phyloP scores from a whole-genome alignment of 2,888 invertebrate species.

The Chydorus sphaericus region DNA sequence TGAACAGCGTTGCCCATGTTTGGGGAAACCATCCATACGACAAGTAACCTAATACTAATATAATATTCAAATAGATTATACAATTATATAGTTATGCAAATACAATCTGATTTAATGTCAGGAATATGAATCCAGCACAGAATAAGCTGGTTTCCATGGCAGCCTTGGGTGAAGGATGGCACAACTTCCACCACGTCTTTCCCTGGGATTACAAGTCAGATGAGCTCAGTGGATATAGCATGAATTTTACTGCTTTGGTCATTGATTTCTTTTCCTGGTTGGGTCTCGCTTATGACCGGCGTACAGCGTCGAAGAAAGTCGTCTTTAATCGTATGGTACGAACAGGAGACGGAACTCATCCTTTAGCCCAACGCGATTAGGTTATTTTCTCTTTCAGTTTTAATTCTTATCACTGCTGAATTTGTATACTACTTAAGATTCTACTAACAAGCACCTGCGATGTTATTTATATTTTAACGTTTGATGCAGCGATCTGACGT shows the following conservation, averaged over 20 bases:
- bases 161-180: conserved; percentile 78
- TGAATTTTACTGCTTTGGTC: conserved; percentile 59
- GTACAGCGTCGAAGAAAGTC: conserved; percentile 52
- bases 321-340: conserved; percentile 49
- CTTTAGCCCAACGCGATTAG: too few species aligned
- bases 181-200: conserved; percentile 86
- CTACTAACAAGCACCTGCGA: too few species aligned
- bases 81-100: too few species aligned
- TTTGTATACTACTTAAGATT: too few species aligned
- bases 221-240: conserved; percentile 55
- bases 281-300: conserved; percentile 77
- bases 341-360: conserved; percentile 56
- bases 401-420: too few species aligned
- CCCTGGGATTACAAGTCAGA: conserved; percentile 87
- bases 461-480: too few species aligned
- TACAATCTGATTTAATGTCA: neutral
- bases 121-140: conserved; percentile 22
- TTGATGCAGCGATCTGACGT: too few species aligned
- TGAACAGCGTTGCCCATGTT: conserved; percentile 89
- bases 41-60: too few species aligned
- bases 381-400: too few species aligned
- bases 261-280: conserved; percentile 66
- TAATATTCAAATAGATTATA: too few species aligned
- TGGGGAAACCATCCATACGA: conserved; percentile 89
- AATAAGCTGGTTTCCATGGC: conserved; percentile 25